Percentiles rank a stretch among this genome's conserved stretches.
Evolutionary conservation across 2,113 vertebrate genomes (phyloP).

Genomic region (Lonchura striata): DNA sequence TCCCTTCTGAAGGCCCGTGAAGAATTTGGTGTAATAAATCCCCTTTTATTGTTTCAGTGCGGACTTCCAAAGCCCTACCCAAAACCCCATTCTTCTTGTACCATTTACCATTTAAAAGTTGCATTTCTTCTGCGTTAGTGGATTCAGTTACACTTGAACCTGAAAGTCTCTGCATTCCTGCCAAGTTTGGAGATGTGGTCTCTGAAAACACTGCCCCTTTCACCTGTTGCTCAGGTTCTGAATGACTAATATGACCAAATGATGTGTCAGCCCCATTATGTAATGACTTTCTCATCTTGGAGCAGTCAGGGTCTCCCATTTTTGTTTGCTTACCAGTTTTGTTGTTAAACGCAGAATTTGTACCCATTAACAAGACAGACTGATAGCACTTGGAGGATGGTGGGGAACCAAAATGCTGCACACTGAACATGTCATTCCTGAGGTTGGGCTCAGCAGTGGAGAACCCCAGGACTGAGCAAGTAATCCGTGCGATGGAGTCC

Average conservation of each 20-base stretch:
- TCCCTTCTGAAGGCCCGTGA: slow-evolving; percentile 48
- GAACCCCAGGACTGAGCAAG: slow-evolving; percentile 78
- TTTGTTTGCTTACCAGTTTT: slow-evolving; percentile 65
- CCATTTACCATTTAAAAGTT: slow-evolving; percentile 65
- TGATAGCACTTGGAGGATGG: slow-evolving; percentile 74
- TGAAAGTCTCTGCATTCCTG: slow-evolving; percentile 58
- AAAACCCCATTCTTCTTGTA: slow-evolving; percentile 68
- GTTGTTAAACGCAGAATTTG: slow-evolving; percentile 71
- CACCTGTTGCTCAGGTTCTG: slow-evolving; percentile 70
- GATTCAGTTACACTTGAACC: slow-evolving; percentile 62
- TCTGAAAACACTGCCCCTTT: slow-evolving; percentile 67
- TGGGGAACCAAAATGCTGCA: slow-evolving; percentile 73
- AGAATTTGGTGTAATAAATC: slow-evolving; percentile 61
- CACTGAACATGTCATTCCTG: slow-evolving; percentile 70
- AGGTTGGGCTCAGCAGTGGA: slow-evolving; percentile 71
- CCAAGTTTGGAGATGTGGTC: slow-evolving; percentile 26
- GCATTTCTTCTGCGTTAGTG: slow-evolving; percentile 53
- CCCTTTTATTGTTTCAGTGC: slow-evolving; percentile 57
- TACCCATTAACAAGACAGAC: slow-evolving; percentile 73
- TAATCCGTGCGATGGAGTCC: slow-evolving; percentile 73
- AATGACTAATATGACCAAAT: slow-evolving; percentile 67
- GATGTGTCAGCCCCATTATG: slow-evolving; percentile 66
- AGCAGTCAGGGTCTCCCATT: slow-evolving; percentile 55
- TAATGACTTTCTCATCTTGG: slow-evolving; percentile 68
- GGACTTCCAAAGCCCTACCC: slow-evolving; percentile 59